These are phyloP conservation scores for Gerris lacustris DNA, from an alignment of 2,888 invertebrate genomes.

Conservation along the genomic window DNA sequence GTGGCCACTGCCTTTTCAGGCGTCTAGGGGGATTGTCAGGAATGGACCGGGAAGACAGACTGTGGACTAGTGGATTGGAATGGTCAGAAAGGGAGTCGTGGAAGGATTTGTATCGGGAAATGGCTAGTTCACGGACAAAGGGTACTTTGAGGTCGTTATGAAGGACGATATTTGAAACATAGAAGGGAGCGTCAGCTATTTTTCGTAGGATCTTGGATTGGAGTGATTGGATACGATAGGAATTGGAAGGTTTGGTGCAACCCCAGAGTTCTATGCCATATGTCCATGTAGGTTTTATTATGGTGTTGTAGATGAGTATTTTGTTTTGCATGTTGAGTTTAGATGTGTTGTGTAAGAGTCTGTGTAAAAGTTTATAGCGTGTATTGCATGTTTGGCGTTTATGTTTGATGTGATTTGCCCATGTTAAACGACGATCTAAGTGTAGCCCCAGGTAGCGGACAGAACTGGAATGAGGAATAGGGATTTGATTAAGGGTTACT, in stretches of 20 bases:
- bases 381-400: constrained; percentile 20
- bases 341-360: constrained; percentile 7
- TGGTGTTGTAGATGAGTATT: not conserved
- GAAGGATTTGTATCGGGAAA: not conserved
- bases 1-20: no score
- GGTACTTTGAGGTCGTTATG: constrained; percentile 2
- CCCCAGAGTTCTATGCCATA: constrained; percentile 4
- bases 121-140: not conserved
- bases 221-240: not conserved
- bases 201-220: not conserved
- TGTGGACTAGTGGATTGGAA: no score
- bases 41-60: no score
- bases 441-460: constrained; percentile 30
- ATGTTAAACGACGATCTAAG: constrained; percentile 26
- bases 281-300: not conserved
- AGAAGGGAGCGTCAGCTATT: not conserved
- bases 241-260: not conserved
- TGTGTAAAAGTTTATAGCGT: constrained; percentile 2
- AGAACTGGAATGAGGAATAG: constrained; percentile 21
- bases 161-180: not conserved
- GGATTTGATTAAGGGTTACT: constrained; percentile 6
- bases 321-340: not conserved
- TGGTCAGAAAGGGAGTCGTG: no score
- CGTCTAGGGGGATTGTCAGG: no score
- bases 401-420: constrained; percentile 26